Percentiles rank a stretch among this genome's conserved stretches.
Evolutionary conservation across 2,888 invertebrate species (phyloP).

Genomic region (Catocala nupta): DNA sequence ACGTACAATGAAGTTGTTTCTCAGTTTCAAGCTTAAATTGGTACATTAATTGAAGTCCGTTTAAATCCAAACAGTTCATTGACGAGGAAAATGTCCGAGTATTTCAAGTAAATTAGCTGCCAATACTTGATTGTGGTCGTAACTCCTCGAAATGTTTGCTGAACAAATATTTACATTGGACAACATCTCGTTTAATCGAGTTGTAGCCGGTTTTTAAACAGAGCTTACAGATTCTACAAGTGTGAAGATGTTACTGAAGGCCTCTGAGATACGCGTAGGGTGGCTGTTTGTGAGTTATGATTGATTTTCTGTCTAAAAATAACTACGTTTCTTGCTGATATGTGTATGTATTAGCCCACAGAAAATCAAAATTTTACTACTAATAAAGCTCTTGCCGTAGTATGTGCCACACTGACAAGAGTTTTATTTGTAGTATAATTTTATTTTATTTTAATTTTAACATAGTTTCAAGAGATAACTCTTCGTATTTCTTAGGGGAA

Average conservation of each 20-base stretch:
- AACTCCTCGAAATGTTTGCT: conserved; percentile 13
- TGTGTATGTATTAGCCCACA: no score
- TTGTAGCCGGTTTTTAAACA: conserved; percentile 11
- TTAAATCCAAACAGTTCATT: conserved; percentile 17
- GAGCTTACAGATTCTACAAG: conserved; percentile 2
- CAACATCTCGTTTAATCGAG: conserved; percentile 5
- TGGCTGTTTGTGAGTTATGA: no score
- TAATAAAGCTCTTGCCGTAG: no score
- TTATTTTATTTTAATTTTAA: no score
- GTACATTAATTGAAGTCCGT: background rate
- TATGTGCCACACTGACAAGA: no score
- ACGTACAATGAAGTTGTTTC: no score
- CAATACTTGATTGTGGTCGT: conserved; percentile 16
- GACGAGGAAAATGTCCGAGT: conserved; percentile 7
- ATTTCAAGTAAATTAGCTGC: conserved; percentile 24
- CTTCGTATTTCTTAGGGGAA: no score
- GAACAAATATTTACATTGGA: conserved; percentile 6
- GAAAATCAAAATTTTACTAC: no score
- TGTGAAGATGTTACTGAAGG: conserved; percentile 7
- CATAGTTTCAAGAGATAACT: no score
- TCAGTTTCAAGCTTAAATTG: background rate
- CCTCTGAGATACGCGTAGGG: background rate
- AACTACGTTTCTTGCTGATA: no score
- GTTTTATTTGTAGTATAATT: no score
- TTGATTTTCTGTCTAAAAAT: no score